Conservation (phyloP, 2,113 vertebrate genomes). For the Callaeas wilsoni region DNA sequence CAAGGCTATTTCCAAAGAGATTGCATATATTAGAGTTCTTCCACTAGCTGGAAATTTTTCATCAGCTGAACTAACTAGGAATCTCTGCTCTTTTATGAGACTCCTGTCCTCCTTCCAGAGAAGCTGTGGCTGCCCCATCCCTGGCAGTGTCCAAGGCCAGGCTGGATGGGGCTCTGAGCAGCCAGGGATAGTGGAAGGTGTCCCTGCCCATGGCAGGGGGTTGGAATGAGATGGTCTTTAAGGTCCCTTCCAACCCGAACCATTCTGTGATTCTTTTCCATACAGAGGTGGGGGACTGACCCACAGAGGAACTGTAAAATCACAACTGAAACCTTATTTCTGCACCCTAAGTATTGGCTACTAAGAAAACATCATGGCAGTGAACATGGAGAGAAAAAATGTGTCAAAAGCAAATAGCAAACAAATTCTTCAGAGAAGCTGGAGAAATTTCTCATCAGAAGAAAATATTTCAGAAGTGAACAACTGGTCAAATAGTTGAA, state of each 20-base stretch:
- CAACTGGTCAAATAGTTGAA: neutral
- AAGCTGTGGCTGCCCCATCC: neutral
- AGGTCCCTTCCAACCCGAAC: neutral
- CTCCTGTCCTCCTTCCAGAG: neutral
- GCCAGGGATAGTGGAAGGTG: rapidly evolving
- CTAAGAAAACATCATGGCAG: neutral
- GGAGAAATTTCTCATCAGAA: neutral
- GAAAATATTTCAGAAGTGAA: neutral
- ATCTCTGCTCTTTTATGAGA: neutral
- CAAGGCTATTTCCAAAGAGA: neutral
- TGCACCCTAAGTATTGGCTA: neutral
- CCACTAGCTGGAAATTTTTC: neutral
- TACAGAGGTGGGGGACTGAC: neutral
- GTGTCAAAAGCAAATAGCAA: neutral
- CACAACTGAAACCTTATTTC: neutral
- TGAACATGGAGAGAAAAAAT: neutral
- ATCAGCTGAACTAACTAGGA: neutral
- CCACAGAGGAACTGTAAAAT: neutral
- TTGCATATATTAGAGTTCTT: neutral
- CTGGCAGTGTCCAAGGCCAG: neutral
- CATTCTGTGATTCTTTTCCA: neutral
- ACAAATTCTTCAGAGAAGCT: neutral
- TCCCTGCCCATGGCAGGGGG: neutral
- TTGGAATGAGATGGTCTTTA: neutral
- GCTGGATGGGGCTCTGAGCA: neutral